Evolutionary conservation across 1,140 invertebrate species (phyloP).

Genomic region (Drosophila lowei): DNA sequence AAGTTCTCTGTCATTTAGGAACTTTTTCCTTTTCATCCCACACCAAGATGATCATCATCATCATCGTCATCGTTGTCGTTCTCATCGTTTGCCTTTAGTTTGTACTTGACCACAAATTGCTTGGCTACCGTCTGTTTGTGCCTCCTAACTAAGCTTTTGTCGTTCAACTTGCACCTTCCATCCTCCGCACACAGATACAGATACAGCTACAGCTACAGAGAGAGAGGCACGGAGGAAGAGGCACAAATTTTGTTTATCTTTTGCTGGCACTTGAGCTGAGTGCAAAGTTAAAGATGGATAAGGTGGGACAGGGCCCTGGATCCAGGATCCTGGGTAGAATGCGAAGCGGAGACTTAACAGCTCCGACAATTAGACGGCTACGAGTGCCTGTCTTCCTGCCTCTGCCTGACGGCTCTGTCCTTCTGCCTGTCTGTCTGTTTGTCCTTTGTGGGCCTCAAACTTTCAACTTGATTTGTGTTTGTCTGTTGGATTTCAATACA

Average conservation of each 20-base stretch:
- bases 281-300: slow-evolving; percentile 53
- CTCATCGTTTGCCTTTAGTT: slow-evolving; percentile 51
- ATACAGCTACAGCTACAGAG: not conserved
- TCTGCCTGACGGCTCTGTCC: not conserved
- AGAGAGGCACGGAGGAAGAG: not conserved
- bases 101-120: slow-evolving; percentile 74
- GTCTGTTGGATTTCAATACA: slow-evolving; percentile 22
- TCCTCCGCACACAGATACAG: not conserved
- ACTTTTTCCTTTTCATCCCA: slow-evolving; percentile 31
- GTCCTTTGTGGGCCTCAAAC: slow-evolving; percentile 10
- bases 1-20: slow-evolving; percentile 44
- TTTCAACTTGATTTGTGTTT: slow-evolving; percentile 44
- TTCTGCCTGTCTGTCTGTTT: not conserved
- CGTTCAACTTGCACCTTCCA: slow-evolving; percentile 37
- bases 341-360: slow-evolving; percentile 53
- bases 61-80: slow-evolving; percentile 16
- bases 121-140: slow-evolving; percentile 71
- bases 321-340: slow-evolving; percentile 4
- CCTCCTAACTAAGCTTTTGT: slow-evolving; percentile 69
- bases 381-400: not conserved
- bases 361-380: slow-evolving; percentile 64
- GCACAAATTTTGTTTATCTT: slow-evolving; percentile 71
- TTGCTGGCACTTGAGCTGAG: slow-evolving; percentile 59
- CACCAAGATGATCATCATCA: slow-evolving; percentile 5
- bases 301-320: slow-evolving; percentile 3